Percentiles rank a stretch among this genome's conserved stretches.
Evolutionary conservation across 1,140 invertebrate genomes (phyloP).

Genomic region (Zaprionus gabonicus): DNA sequence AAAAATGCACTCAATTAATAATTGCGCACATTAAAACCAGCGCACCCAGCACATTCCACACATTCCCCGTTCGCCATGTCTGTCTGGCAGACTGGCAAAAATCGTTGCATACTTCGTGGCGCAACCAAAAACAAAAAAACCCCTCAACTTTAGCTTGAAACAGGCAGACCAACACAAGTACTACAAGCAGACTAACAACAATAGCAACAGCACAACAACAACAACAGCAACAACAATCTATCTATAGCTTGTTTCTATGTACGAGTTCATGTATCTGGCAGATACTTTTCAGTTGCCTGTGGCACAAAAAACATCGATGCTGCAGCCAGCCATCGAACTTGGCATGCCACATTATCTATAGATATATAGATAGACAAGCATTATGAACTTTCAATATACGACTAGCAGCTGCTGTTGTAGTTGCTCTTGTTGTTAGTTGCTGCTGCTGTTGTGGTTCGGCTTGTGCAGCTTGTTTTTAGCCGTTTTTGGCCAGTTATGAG

Average conservation of each 20-base stretch:
- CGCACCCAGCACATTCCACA: background rate
- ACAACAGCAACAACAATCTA: background rate
- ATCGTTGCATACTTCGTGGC: slow-evolving; percentile 30
- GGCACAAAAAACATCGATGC: slow-evolving; percentile 12
- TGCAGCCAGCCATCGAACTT: slow-evolving; percentile 37
- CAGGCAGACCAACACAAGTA: background rate
- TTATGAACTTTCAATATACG: slow-evolving; percentile 38
- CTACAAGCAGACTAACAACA: background rate
- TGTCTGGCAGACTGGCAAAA: slow-evolving; percentile 6
- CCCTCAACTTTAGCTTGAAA: background rate
- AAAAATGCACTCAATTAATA: slow-evolving; percentile 38
- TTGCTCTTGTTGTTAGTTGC: background rate
- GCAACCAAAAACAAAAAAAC: slow-evolving; percentile 8
- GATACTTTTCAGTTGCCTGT: slow-evolving; percentile 5
- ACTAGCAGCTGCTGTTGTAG: background rate
- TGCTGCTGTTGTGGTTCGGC: slow-evolving; percentile 8
- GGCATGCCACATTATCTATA: slow-evolving; percentile 44
- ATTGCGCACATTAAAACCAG: slow-evolving; percentile 15
- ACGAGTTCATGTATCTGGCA: slow-evolving; percentile 16
- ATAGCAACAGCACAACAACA: background rate
- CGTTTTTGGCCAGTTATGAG: slow-evolving; percentile 29
- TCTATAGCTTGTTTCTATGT: slow-evolving; percentile 12
- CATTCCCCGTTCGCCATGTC: background rate
- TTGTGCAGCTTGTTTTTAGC: background rate
- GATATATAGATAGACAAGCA: slow-evolving; percentile 13